A percentile compares a stretch with the other conserved stretches of the same genome.
These are phyloP conservation scores for Salmo trutta DNA, from an alignment of 2,797 vertebrate species.

Conservation along the genomic window DNA sequence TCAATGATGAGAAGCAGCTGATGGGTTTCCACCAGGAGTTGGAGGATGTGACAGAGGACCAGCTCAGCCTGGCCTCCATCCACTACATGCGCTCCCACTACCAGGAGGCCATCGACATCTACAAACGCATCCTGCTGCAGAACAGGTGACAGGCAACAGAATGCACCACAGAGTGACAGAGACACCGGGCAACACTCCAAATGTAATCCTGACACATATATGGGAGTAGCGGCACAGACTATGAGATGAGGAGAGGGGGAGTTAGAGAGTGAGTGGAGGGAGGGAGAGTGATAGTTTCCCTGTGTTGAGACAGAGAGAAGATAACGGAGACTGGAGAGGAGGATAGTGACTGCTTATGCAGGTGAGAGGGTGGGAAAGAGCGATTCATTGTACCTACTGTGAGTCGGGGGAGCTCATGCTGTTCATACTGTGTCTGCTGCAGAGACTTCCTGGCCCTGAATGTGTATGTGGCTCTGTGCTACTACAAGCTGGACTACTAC, in stretches of 20 bases:
- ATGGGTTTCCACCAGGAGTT: conserved; percentile 97
- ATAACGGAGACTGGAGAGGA: neutral
- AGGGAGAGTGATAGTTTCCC: neutral
- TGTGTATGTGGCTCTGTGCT: conserved; percentile 96
- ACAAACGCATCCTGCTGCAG: conserved; percentile 91
- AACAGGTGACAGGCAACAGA: conserved; percentile 79
- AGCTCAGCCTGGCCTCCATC: conserved; percentile 96
- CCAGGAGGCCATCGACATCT: conserved; percentile 98
- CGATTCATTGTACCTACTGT: neutral
- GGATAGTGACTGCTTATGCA: conserved; percentile 6
- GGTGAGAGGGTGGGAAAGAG: neutral
- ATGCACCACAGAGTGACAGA: neutral
- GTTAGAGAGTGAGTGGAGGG: neutral
- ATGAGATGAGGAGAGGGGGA: neutral
- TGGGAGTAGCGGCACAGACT: neutral
- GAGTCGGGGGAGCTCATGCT: neutral
- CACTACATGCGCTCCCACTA: conserved; percentile 99
- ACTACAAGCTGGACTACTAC: conserved; percentile 98
- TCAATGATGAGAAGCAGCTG: conserved; percentile 92
- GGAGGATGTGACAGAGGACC: conserved; percentile 95
- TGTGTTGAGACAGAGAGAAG: conserved; percentile 13
- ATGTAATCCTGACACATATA: neutral
- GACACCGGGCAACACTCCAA: neutral
- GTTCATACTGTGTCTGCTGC: conserved; percentile 59
- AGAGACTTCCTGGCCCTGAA: conserved; percentile 96